A percentile compares a stretch with the other conserved stretches of the same genome.
These are phyloP conservation scores for Rhopalosiphum maidis DNA, from an alignment of 1,140 invertebrate species.

Conservation along the genomic window DNA sequence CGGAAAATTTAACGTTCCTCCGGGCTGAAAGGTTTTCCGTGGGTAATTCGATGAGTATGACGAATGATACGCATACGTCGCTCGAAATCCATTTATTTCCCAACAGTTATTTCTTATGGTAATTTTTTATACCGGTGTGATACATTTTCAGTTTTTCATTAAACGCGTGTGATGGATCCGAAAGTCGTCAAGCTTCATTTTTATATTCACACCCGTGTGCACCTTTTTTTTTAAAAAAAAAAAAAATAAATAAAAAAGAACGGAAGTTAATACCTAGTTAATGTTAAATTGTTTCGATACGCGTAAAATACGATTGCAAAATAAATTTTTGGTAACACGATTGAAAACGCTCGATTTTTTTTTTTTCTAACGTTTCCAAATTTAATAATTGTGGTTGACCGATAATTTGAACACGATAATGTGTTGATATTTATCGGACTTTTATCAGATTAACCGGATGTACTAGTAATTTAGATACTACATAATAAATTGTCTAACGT, in stretches of 20 bases:
- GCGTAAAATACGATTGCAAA: too few species aligned
- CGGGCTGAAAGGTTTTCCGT: neutral
- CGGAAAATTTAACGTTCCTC: constrained; percentile 8
- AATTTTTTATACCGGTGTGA: constrained; percentile 29
- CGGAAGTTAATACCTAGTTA: neutral
- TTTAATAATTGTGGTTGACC: too few species aligned
- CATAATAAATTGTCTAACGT: too few species aligned
- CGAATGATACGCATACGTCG: constrained; percentile 29
- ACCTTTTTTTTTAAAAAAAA: neutral
- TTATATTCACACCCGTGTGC: neutral
- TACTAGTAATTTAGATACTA: too few species aligned
- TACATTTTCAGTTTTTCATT: constrained; percentile 43
- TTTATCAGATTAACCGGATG: too few species aligned
- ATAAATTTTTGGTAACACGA: too few species aligned
- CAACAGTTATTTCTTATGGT: constrained; percentile 41
- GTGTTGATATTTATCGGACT: too few species aligned
- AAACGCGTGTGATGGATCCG: neutral
- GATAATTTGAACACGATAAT: too few species aligned
- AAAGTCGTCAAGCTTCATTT: neutral
- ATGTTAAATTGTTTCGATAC: neutral
- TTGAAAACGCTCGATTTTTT: too few species aligned
- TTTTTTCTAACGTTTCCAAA: too few species aligned
- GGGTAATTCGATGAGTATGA: constrained; percentile 52
- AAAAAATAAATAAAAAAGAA: neutral
- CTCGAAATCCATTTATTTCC: constrained; percentile 44